Evolutionary conservation across 1,140 invertebrate genomes (phyloP).

Genomic region (Hylyphantes graminicola): DNA sequence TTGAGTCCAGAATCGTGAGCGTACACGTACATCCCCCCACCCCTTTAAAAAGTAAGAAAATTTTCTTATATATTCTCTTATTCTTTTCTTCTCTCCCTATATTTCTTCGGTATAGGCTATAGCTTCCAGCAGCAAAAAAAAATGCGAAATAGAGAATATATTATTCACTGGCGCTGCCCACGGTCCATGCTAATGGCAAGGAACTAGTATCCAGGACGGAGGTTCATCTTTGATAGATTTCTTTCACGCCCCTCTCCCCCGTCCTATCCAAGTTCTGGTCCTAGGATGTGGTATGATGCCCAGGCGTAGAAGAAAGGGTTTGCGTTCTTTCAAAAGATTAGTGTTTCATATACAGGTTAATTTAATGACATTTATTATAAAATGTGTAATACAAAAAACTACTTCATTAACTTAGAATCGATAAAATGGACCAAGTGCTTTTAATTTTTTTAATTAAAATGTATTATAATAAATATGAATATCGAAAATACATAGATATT

Average conservation of each 20-base stretch:
- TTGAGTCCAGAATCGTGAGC: slow-evolving; percentile 56
- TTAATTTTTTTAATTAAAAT: too few relatives aligned
- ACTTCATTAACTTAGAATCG: too few relatives aligned
- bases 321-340: not conserved
- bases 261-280: not conserved
- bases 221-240: slow-evolving; percentile 58
- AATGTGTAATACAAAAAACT: too few relatives aligned
- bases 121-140: slow-evolving; percentile 9
- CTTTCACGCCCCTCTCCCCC: slow-evolving; percentile 35
- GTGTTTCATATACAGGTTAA: too few relatives aligned
- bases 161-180: slow-evolving; percentile 56
- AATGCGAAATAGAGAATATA: slow-evolving; percentile 43
- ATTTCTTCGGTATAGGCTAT: slow-evolving; percentile 44
- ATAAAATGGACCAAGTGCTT: too few relatives aligned
- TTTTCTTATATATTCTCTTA: slow-evolving; percentile 25
- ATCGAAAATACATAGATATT: too few relatives aligned
- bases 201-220: slow-evolving; percentile 37
- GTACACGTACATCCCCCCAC: slow-evolving; percentile 48
- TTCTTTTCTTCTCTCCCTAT: slow-evolving; percentile 33
- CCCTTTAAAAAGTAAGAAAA: slow-evolving; percentile 58
- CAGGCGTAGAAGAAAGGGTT: not conserved
- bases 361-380: too few relatives aligned
- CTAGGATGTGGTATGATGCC: slow-evolving; percentile 44
- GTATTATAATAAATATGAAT: too few relatives aligned
- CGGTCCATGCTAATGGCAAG: slow-evolving; percentile 54